A percentile compares a stretch with the other conserved stretches of the same genome.
Evolutionary conservation across 2,113 vertebrate species (phyloP).

Genomic region (Onychorhynchus coronatus): DNA sequence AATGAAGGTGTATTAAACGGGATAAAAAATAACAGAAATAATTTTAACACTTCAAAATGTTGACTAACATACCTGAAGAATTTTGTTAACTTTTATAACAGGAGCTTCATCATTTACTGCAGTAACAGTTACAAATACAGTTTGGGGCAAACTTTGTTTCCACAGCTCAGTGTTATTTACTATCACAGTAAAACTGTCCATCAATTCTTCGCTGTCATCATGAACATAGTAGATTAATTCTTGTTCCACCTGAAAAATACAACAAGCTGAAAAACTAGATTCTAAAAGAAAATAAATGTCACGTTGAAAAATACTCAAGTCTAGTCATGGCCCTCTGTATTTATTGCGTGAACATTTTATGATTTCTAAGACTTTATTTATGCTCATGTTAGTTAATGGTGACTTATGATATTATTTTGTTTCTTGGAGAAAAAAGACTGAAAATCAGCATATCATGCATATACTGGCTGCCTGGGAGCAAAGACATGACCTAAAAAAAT

Average conservation of each 20-base stretch:
- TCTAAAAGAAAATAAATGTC: background rate
- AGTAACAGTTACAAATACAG: conserved; percentile 78
- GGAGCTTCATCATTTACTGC: conserved; percentile 87
- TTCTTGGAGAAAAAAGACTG: background rate
- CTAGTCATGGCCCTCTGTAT: background rate
- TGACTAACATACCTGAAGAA: conserved; percentile 82
- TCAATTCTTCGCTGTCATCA: conserved; percentile 80
- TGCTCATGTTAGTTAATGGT: background rate
- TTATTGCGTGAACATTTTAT: background rate
- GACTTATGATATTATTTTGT: background rate
- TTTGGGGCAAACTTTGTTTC: conserved; percentile 82
- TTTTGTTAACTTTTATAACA: conserved; percentile 81
- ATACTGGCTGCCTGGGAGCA: background rate
- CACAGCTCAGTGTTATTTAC: conserved; percentile 80
- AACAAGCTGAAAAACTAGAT: background rate
- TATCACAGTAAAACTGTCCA: conserved; percentile 83
- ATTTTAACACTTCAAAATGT: background rate
- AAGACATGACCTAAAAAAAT: background rate
- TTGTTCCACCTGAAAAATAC: conserved; percentile 80
- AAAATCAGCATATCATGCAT: background rate
- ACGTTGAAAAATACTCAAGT: background rate
- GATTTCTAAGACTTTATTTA: background rate
- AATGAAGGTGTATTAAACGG: background rate
- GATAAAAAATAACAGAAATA: background rate
- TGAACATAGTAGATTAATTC: conserved; percentile 87